A percentile compares a stretch with the other conserved stretches of the same genome.
Conservation (phyloP, 1,140 invertebrate genomes). For the Helicoverpa armigera region DNA sequence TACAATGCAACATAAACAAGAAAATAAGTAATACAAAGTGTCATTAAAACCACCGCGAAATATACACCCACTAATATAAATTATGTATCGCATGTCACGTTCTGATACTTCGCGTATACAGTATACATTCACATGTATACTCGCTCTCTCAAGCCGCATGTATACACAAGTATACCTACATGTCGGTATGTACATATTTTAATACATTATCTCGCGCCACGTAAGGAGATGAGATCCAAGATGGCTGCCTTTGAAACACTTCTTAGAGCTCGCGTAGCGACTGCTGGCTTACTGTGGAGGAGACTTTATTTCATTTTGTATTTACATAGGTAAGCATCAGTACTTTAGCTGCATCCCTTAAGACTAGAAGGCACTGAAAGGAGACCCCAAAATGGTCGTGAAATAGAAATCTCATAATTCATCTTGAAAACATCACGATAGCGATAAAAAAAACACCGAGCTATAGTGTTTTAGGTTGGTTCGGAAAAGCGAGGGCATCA, state of each 20-base stretch:
- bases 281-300: constrained; percentile 49
- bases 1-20: background rate
- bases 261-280: constrained; percentile 60
- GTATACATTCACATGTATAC: background rate
- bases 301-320: constrained; percentile 39
- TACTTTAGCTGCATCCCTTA: no score
- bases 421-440: no score
- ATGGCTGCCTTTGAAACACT: constrained; percentile 64
- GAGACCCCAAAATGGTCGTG: no score
- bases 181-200: constrained; percentile 52
- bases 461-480: no score
- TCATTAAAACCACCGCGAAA: constrained; percentile 15
- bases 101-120: background rate
- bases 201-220: constrained; percentile 61
- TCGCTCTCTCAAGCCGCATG: background rate
- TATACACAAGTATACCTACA: constrained; percentile 26
- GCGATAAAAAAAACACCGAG: no score
- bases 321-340: background rate
- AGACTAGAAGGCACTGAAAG: no score
- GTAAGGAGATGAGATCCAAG: constrained; percentile 71
- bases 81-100: constrained; percentile 25
- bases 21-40: background rate
- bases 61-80: background rate
- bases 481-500: no score
- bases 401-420: no score